Evolutionary conservation across 1,140 invertebrate species (phyloP).

Genomic region (Micrasema longulum): DNA sequence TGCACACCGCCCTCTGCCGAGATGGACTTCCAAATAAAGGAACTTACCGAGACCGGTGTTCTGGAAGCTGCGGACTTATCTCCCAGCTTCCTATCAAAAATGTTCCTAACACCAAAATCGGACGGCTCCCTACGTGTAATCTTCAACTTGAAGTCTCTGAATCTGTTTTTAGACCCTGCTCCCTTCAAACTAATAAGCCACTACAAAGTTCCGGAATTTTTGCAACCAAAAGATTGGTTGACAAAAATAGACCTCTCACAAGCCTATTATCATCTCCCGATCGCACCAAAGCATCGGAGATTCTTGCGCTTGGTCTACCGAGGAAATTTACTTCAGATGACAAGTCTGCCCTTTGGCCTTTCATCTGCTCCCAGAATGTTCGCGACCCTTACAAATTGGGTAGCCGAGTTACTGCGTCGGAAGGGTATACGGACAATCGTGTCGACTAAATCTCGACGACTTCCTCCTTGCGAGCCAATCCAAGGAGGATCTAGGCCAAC

Average conservation of each 20-base stretch:
- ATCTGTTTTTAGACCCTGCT: constrained; percentile 50
- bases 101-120: constrained; percentile 56
- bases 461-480: constrained; percentile 53
- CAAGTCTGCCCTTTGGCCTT: constrained; percentile 33
- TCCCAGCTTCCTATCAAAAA: constrained; percentile 57
- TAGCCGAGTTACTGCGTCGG: constrained; percentile 54
- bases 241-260: constrained; percentile 52
- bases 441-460: background rate
- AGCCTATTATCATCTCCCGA: constrained; percentile 60
- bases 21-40: background rate
- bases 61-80: constrained; percentile 34
- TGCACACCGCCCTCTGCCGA: background rate
- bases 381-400: constrained; percentile 55
- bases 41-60: background rate
- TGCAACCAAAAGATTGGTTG: constrained; percentile 52
- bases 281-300: constrained; percentile 19
- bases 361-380: constrained; percentile 54
- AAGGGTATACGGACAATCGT: constrained; percentile 49
- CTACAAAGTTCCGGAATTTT: constrained; percentile 54
- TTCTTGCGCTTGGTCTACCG: constrained; percentile 4
- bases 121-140: constrained; percentile 52
- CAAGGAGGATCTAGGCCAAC: constrained; percentile 18
- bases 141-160: constrained; percentile 56
- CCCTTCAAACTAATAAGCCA: constrained; percentile 56
- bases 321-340: constrained; percentile 10